Percentiles rank a stretch among this genome's conserved stretches.
phyloP scores from a whole-genome alignment of 1,140 invertebrate species.

The Drosophila funebris region DNA sequence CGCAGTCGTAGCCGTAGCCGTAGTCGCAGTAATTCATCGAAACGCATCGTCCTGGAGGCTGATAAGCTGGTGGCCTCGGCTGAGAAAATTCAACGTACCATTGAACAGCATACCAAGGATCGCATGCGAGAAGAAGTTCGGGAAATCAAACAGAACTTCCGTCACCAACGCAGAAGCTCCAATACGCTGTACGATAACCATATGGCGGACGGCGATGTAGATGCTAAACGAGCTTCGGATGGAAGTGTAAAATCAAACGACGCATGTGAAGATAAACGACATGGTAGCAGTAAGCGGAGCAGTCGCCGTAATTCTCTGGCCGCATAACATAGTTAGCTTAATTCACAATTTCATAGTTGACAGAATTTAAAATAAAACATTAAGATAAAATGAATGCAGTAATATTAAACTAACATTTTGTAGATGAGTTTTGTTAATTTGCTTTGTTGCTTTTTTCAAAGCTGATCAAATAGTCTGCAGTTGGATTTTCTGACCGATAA shows the following conservation, averaged over 20 bases:
- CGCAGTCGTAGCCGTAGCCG: slow-evolving; percentile 32
- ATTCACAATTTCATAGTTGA: slow-evolving; percentile 8
- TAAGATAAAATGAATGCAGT: background rate
- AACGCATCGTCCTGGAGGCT: slow-evolving; percentile 63
- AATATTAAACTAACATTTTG: background rate
- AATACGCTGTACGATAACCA: slow-evolving; percentile 5
- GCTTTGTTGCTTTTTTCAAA: background rate
- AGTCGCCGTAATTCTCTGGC: slow-evolving; percentile 62
- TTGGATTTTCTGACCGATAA: background rate
- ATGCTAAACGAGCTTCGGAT: background rate
- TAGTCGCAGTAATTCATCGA: slow-evolving; percentile 29
- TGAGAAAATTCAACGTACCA: slow-evolving; percentile 75
- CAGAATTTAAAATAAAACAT: slow-evolving; percentile 18
- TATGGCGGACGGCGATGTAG: background rate
- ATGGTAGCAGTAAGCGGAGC: slow-evolving; percentile 40
- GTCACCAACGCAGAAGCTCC: slow-evolving; percentile 34
- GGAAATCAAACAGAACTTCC: slow-evolving; percentile 69
- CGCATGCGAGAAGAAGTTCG: slow-evolving; percentile 74
- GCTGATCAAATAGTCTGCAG: too few relatives aligned
- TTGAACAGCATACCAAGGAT: slow-evolving; percentile 76
- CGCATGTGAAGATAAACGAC: slow-evolving; percentile 12
- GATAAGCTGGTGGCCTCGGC: slow-evolving; percentile 74
- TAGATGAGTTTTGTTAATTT: background rate
- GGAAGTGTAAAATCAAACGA: background rate
- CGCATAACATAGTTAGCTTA: slow-evolving; percentile 25